These are phyloP conservation scores for Trichonephila clavipes DNA, from an alignment of 1,140 invertebrate genomes.

Conservation along the genomic window DNA sequence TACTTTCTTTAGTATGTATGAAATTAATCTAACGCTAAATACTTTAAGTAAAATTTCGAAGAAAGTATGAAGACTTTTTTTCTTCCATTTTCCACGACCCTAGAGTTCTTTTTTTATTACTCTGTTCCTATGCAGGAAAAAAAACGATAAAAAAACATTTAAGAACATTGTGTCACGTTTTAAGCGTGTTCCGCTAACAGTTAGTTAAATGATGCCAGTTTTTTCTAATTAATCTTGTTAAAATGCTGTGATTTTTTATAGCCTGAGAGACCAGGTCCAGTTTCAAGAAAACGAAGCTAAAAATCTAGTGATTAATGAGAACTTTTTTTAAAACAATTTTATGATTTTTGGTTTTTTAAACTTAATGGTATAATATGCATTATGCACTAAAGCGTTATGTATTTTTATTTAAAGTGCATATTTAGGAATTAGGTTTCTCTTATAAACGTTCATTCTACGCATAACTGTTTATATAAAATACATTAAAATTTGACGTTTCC, in stretches of 20 bases:
- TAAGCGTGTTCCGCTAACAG: neutral
- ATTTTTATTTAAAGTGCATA: too few species aligned
- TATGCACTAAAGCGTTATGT: too few species aligned
- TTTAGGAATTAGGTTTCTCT: too few species aligned
- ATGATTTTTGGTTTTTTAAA: too few species aligned
- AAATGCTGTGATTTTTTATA: neutral
- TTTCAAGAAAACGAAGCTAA: neutral
- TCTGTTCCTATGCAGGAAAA: neutral
- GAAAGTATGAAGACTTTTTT: neutral
- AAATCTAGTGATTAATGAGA: neutral
- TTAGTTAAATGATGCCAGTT: neutral
- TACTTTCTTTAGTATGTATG: neutral
- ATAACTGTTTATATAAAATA: too few species aligned
- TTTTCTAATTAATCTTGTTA: neutral
- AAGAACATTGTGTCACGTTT: neutral
- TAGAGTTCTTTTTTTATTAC: neutral
- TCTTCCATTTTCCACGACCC: neutral
- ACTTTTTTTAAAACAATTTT: too few species aligned
- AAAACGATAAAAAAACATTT: neutral
- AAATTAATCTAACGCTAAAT: slow-evolving; percentile 2
- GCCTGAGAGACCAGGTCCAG: neutral
- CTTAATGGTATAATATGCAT: too few species aligned
- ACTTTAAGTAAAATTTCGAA: neutral
- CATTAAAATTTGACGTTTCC: too few species aligned
- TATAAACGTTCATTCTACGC: too few species aligned